phyloP scores from a whole-genome alignment of 2,113 vertebrate species.

The Aramus guarauna region DNA sequence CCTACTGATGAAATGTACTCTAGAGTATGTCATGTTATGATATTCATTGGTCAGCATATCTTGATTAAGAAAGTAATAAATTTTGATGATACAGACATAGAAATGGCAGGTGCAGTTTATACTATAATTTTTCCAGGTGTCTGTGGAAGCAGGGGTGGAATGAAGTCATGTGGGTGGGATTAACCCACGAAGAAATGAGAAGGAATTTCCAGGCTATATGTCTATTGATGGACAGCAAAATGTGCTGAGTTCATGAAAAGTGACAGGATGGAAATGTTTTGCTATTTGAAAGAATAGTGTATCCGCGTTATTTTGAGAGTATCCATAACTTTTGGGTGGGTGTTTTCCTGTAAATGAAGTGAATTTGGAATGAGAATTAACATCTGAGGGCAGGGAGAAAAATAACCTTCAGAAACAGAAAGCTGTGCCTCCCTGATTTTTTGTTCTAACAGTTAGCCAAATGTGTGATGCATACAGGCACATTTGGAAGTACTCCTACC shows the following conservation, averaged over 20 bases:
- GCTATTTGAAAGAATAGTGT: background rate
- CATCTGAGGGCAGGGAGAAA: background rate
- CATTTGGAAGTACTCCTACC: background rate
- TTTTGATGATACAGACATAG: background rate
- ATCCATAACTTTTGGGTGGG: background rate
- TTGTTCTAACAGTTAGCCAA: background rate
- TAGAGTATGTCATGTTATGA: background rate
- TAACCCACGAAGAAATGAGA: background rate
- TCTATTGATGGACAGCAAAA: background rate
- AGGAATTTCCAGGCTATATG: background rate
- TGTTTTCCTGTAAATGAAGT: background rate
- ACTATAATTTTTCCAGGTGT: background rate
- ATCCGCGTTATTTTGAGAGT: background rate
- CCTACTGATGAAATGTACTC: background rate
- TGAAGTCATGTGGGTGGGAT: background rate
- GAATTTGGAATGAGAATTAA: background rate
- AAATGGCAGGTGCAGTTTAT: background rate
- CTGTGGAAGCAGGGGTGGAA: background rate
- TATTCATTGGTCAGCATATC: background rate
- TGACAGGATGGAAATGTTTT: background rate
- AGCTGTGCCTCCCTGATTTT: background rate
- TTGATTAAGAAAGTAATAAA: constrained; percentile 1
- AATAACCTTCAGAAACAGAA: background rate
- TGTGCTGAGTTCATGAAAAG: background rate
- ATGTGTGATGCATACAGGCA: background rate